phyloP scores from a whole-genome alignment of 2,113 vertebrate genomes.

The Felis chaus region DNA sequence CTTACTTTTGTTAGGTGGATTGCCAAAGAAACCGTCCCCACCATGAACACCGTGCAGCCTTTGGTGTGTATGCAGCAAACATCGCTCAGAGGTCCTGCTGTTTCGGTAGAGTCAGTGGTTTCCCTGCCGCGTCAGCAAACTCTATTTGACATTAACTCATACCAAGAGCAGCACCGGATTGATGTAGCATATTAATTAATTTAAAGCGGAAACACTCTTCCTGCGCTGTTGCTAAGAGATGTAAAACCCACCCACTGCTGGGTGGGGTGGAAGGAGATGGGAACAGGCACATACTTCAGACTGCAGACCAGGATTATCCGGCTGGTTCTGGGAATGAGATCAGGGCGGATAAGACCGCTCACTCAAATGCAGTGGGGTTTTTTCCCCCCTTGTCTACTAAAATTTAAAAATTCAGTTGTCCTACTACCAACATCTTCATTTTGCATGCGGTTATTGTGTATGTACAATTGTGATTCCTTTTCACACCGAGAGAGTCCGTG shows the following conservation, averaged over 20 bases:
- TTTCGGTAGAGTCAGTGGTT: not conserved
- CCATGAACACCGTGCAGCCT: fast-evolving
- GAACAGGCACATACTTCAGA: not conserved
- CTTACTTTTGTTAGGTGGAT: not conserved
- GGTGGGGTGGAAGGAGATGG: not conserved
- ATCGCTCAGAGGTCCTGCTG: not conserved
- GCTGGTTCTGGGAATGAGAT: not conserved
- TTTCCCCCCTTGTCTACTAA: not conserved
- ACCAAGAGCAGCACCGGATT: not conserved
- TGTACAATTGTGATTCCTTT: not conserved
- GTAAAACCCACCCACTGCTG: not conserved
- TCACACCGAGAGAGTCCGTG: not conserved
- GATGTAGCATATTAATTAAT: not conserved
- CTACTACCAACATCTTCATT: not conserved
- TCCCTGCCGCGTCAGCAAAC: not conserved
- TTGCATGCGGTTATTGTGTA: not conserved
- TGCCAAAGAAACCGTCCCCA: not conserved
- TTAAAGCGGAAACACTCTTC: not conserved
- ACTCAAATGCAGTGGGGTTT: not conserved
- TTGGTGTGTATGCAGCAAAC: not conserved
- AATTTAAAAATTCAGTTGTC: not conserved
- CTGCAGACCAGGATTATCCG: not conserved
- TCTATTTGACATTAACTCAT: not conserved
- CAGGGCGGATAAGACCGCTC: not conserved
- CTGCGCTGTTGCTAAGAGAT: not conserved